Percentiles rank a stretch among this genome's conserved stretches.
These are phyloP conservation scores for Idaea dimidiata DNA, from an alignment of 2,888 invertebrate genomes.

Conservation along the genomic window DNA sequence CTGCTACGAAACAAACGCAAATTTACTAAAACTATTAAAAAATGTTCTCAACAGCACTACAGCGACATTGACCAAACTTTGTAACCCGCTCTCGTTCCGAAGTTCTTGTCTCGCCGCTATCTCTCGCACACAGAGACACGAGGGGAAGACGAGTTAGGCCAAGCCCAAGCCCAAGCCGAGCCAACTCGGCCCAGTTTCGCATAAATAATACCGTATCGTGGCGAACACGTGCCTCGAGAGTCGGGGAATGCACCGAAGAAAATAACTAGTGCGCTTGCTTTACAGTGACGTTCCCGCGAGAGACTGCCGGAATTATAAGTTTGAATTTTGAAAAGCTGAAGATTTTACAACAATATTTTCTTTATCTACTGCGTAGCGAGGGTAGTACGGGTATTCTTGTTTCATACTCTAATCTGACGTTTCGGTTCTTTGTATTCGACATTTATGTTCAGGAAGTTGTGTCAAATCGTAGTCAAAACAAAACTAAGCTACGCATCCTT, in stretches of 20 bases:
- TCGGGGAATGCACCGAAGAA: neutral
- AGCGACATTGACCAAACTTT: neutral
- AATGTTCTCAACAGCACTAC: neutral
- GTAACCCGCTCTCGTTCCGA: neutral
- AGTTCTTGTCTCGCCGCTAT: neutral
- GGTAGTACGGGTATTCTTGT: no score
- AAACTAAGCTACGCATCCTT: no score
- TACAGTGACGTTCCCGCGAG: neutral
- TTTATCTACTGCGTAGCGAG: no score
- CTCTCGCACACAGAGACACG: neutral
- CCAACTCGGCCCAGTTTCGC: neutral
- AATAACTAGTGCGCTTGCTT: neutral
- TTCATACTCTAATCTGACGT: no score
- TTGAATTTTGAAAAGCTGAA: neutral
- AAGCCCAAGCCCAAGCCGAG: neutral
- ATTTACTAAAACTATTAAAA: neutral
- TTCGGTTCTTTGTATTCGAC: no score
- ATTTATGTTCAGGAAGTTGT: no score
- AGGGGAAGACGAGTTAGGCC: neutral
- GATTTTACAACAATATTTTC: neutral
- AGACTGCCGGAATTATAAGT: neutral
- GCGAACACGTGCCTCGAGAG: neutral
- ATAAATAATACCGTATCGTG: neutral
- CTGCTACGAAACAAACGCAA: neutral
- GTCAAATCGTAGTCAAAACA: no score